Evolutionary conservation across 2,797 vertebrate species (phyloP).

Genomic region (Pseudopleuronectes americanus): DNA sequence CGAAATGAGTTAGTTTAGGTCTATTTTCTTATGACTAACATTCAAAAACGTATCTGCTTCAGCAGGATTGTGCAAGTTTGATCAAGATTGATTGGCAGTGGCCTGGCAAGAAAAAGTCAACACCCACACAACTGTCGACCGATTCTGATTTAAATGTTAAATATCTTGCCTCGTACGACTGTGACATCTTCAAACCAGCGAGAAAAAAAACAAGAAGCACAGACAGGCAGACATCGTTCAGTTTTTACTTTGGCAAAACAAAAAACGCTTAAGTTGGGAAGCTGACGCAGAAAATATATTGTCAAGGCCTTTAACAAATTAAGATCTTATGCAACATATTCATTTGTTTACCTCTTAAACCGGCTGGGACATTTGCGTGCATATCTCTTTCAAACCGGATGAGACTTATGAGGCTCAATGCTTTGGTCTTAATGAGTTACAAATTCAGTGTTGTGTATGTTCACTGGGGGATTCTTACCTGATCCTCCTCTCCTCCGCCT

Average conservation of each 20-base stretch:
- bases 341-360: too few species aligned
- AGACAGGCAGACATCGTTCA: too few species aligned
- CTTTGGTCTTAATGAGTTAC: background rate
- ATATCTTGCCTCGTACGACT: background rate
- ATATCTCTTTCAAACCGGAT: too few species aligned
- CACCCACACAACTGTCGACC: background rate
- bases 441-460: too few species aligned
- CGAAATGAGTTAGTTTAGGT: background rate
- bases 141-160: conserved; percentile 12
- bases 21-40: background rate
- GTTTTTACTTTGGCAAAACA: background rate
- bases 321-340: too few species aligned
- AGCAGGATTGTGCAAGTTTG: background rate
- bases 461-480: conserved; percentile 80
- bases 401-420: too few species aligned
- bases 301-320: background rate
- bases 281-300: background rate
- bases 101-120: conserved; percentile 1
- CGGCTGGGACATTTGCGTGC: too few species aligned
- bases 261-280: background rate
- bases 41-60: background rate
- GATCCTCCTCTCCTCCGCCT: conserved; percentile 99
- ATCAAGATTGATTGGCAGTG: background rate
- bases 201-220: too few species aligned
- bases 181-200: background rate